phyloP scores from a whole-genome alignment of 1,140 invertebrate genomes.

The Drosophila punjabiensis region DNA sequence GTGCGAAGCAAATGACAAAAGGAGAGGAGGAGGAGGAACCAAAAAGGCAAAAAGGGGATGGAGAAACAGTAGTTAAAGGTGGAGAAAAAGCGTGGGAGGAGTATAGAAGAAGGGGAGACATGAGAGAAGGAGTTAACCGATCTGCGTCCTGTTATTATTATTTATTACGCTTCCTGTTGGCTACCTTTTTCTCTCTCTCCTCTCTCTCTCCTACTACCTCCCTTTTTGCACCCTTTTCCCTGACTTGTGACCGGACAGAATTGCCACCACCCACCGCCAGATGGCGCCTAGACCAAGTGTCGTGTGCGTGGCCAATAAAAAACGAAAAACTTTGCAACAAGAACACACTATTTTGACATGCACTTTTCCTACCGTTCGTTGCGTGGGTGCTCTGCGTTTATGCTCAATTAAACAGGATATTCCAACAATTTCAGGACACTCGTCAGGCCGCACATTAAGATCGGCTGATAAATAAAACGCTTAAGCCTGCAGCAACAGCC shows the following conservation, averaged over 20 bases:
- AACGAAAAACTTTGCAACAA: constrained; percentile 23
- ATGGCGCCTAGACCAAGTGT: constrained; percentile 35
- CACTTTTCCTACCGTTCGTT: constrained; percentile 22
- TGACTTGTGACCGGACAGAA: constrained; percentile 17
- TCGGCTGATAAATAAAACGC: constrained; percentile 30
- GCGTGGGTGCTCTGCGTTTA: constrained; percentile 30
- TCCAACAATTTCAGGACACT: constrained; percentile 57
- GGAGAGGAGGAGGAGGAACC: constrained; percentile 1
- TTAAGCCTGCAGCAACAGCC: constrained; percentile 12
- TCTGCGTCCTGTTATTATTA: constrained; percentile 57
- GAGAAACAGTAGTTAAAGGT: constrained; percentile 10
- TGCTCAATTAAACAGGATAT: constrained; percentile 75
- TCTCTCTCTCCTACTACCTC: background rate
- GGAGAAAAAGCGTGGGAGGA: constrained; percentile 16
- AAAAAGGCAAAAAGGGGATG: background rate
- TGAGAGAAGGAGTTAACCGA: constrained; percentile 19
- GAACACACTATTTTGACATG: constrained; percentile 53
- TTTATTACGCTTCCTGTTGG: constrained; percentile 52
- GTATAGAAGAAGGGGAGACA: too few species aligned
- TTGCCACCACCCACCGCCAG: constrained; percentile 29
- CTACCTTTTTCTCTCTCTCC: constrained; percentile 1
- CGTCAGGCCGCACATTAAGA: constrained; percentile 54
- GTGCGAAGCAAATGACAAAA: constrained; percentile 51
- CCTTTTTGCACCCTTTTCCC: constrained; percentile 7
- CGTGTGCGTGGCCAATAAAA: constrained; percentile 50